Conservation (phyloP, 2,888 invertebrate genomes). For the Encarsia formosa region DNA sequence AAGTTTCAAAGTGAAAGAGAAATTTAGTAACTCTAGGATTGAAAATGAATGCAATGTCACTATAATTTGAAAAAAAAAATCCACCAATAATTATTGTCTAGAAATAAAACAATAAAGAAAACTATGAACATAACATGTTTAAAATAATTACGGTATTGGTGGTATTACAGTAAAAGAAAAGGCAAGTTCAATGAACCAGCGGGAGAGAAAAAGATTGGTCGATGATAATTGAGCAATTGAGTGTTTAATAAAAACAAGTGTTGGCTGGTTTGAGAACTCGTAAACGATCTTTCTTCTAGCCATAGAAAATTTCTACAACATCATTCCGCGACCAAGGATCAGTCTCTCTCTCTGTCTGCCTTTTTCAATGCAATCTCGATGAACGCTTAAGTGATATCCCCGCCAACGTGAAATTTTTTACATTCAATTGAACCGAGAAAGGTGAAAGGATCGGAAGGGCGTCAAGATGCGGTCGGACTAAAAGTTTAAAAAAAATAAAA, state of each 20-base stretch:
- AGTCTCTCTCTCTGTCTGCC: neutral
- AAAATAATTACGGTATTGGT: too few relatives aligned
- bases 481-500: constrained; percentile 22
- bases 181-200: constrained; percentile 13
- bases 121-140: constrained; percentile 19
- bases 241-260: constrained; percentile 12
- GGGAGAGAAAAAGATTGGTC: constrained; percentile 8
- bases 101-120: constrained; percentile 8
- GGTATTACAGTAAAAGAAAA: too few relatives aligned
- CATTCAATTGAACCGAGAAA: neutral
- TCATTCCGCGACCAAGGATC: too few relatives aligned
- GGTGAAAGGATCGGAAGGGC: constrained; percentile 14
- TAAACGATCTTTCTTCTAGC: too few relatives aligned
- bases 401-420: too few relatives aligned
- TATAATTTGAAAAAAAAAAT: too few relatives aligned
- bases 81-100: too few relatives aligned
- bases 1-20: constrained; percentile 13
- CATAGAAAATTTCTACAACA: too few relatives aligned
- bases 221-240: constrained; percentile 15
- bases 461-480: neutral
- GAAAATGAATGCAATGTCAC: too few relatives aligned
- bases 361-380: too few relatives aligned
- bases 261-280: too few relatives aligned
- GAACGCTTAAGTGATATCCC: too few relatives aligned
- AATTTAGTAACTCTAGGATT: constrained; percentile 1